Conservation (phyloP, 1,140 invertebrate genomes). For the Theocolax elegans region DNA sequence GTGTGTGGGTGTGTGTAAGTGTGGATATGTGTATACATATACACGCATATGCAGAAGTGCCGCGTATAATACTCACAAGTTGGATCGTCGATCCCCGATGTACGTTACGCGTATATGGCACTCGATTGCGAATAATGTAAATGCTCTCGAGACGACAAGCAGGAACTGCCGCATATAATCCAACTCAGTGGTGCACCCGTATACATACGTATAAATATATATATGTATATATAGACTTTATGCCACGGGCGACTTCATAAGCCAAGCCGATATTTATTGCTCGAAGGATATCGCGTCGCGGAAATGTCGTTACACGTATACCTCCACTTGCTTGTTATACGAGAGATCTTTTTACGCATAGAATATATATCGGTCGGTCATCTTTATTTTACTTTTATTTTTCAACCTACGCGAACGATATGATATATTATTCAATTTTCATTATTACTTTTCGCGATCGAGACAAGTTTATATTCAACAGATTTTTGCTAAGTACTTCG, state of each 20-base stretch:
- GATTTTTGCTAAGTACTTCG: no score
- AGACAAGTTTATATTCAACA: no score
- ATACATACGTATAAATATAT: background rate
- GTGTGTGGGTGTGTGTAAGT: background rate
- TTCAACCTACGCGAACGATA: no score
- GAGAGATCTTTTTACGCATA: no score
- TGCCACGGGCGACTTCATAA: conserved; percentile 19
- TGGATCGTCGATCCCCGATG: background rate
- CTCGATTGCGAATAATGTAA: background rate
- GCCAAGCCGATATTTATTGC: conserved; percentile 2
- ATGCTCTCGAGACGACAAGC: background rate
- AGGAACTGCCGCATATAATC: background rate
- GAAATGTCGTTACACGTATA: background rate
- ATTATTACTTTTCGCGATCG: no score
- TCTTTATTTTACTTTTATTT: no score
- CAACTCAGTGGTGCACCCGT: no score
- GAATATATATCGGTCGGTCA: no score
- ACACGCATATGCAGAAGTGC: background rate
- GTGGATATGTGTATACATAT: background rate
- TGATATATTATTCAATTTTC: no score
- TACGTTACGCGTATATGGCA: background rate
- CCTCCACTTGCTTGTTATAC: no score
- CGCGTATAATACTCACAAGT: background rate
- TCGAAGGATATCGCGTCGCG: background rate
- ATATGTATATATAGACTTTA: background rate